Conservation (phyloP, 2,113 vertebrate species). For the Ahaetulla prasina region DNA sequence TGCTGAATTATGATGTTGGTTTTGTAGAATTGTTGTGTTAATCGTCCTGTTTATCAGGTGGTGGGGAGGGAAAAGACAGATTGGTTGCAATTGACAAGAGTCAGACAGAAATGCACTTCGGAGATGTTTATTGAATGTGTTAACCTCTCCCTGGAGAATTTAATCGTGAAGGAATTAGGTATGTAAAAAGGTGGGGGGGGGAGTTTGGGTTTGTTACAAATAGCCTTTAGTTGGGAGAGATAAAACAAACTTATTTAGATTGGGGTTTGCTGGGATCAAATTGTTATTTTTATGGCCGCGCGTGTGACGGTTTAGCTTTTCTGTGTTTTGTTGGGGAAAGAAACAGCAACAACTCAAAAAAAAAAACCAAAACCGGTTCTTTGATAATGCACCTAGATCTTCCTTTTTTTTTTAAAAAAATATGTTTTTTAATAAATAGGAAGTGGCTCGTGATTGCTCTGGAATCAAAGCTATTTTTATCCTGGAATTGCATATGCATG, state of each 20-base stretch:
- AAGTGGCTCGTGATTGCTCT: slow-evolving; percentile 59
- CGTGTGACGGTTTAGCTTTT: background rate
- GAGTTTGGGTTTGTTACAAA: background rate
- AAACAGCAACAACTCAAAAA: background rate
- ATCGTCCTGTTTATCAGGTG: slow-evolving; percentile 64
- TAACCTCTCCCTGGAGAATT: slow-evolving; percentile 36
- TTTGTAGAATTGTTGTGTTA: slow-evolving; percentile 58
- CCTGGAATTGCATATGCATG: slow-evolving; percentile 63
- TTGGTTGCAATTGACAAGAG: slow-evolving; percentile 42
- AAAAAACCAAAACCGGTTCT: slow-evolving; percentile 44
- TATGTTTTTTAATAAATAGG: slow-evolving; percentile 71
- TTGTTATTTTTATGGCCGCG: slow-evolving; percentile 28
- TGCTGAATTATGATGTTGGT: slow-evolving; percentile 41
- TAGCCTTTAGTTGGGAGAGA: slow-evolving; percentile 44
- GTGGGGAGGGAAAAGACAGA: background rate
- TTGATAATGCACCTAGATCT: background rate
- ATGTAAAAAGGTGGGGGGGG: background rate
- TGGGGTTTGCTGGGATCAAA: slow-evolving; percentile 37
- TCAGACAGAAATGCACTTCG: slow-evolving; percentile 18
- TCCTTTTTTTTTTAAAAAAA: slow-evolving; percentile 1
- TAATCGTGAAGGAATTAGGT: slow-evolving; percentile 27
- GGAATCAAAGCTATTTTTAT: slow-evolving; percentile 71
- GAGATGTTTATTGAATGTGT: slow-evolving; percentile 17
- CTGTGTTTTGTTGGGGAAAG: background rate
- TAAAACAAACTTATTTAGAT: slow-evolving; percentile 61